A percentile compares a stretch with the other conserved stretches of the same genome.
Conservation (phyloP, 2,113 vertebrate genomes). For the Orientallactaga bullata region DNA sequence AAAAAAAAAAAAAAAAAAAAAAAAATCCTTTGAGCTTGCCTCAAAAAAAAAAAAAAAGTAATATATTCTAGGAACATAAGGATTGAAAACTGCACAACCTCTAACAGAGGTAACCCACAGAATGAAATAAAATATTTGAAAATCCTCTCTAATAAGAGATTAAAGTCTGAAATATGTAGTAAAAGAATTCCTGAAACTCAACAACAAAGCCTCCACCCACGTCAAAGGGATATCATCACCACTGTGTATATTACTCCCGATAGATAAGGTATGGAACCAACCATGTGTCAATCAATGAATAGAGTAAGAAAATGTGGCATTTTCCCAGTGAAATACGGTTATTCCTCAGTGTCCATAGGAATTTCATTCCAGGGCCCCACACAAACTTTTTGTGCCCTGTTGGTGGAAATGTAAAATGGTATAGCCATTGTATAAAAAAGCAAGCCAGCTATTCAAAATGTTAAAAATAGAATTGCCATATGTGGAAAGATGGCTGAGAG, state of each 20-base stretch:
- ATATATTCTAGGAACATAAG: neutral
- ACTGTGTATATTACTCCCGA: neutral
- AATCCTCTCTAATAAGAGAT: neutral
- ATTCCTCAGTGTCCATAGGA: too few species aligned
- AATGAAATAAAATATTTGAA: neutral
- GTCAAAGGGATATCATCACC: neutral
- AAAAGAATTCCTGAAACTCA: neutral
- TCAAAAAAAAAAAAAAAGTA: too few species aligned
- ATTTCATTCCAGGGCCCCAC: neutral
- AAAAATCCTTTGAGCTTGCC: too few species aligned
- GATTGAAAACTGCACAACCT: neutral
- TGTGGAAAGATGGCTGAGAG: too few species aligned
- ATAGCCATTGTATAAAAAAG: neutral
- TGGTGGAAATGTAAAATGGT: neutral
- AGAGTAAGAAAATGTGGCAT: neutral
- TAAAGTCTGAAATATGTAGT: neutral
- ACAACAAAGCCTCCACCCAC: neutral
- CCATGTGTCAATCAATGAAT: neutral
- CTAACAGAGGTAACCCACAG: neutral
- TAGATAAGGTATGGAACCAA: neutral
- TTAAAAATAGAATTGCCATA: neutral
- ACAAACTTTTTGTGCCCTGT: neutral
- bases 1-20: too few species aligned
- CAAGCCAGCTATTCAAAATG: neutral
- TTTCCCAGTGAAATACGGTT: neutral